phyloP scores from a whole-genome alignment of 2,113 vertebrate genomes.

The Ptyas mucosa region DNA sequence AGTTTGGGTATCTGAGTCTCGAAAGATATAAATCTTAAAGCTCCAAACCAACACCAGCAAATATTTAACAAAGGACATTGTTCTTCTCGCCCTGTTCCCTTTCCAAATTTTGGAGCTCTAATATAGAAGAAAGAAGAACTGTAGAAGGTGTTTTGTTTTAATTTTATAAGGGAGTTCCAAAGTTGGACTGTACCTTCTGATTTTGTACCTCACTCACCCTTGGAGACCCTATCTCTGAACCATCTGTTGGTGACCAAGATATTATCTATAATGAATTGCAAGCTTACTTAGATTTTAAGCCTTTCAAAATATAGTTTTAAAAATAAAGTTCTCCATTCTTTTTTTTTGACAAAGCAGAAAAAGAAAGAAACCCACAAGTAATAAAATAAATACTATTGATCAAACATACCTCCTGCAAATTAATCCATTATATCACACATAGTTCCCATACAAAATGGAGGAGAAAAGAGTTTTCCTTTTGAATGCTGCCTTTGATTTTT shows the following conservation, averaged over 20 bases:
- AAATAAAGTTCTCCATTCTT: background rate
- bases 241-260: background rate
- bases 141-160: background rate
- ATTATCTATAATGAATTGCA: background rate
- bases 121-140: background rate
- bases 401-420: constrained; percentile 21
- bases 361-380: background rate
- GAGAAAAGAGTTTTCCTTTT: constrained; percentile 26
- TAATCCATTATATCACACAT: background rate
- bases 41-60: background rate
- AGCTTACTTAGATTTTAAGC: background rate
- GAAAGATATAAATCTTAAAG: background rate
- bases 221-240: background rate
- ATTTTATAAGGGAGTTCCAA: background rate
- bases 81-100: background rate
- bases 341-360: background rate
- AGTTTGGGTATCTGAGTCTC: background rate
- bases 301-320: background rate
- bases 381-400: background rate
- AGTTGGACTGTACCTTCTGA: background rate
- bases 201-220: background rate
- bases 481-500: constrained; percentile 58
- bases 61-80: background rate
- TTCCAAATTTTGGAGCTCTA: background rate
- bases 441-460: constrained; percentile 23